Conservation (phyloP, 2,888 invertebrate species). For the Eupithecia exiguata region DNA sequence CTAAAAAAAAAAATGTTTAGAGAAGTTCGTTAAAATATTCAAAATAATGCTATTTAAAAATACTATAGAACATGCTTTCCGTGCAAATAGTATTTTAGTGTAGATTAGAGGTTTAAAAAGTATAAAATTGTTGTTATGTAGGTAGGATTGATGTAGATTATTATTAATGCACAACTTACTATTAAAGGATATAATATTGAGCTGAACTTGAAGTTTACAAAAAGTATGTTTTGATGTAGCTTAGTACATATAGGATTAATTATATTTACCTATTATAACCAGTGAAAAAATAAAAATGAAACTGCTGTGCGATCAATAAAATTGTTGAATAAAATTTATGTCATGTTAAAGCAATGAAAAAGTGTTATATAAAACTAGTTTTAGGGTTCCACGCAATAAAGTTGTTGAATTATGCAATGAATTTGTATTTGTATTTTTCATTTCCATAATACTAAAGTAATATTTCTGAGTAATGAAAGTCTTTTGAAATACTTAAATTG, state of each 20-base stretch:
- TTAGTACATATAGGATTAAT: background rate
- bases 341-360: background rate
- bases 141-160: constrained; percentile 21
- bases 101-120: background rate
- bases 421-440: constrained; percentile 17
- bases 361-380: constrained; percentile 7
- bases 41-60: constrained; percentile 12
- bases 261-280: background rate
- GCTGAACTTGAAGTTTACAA: background rate
- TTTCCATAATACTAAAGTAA: background rate
- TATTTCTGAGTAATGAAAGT: background rate
- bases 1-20: background rate
- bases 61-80: constrained; percentile 22
- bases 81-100: constrained; percentile 31
- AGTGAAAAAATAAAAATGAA: constrained; percentile 3
- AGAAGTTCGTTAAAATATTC: background rate
- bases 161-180: constrained; percentile 31
- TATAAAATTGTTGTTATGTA: constrained; percentile 17
- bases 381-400: constrained; percentile 20
- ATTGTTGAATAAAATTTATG: constrained; percentile 29
- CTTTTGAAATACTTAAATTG: constrained; percentile 49
- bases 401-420: constrained; percentile 18
- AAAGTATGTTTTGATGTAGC: background rate
- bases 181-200: constrained; percentile 17
- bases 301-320: constrained; percentile 81